These are phyloP conservation scores for Tragulus kanchil DNA, from an alignment of 2,113 vertebrate genomes.

Conservation along the genomic window DNA sequence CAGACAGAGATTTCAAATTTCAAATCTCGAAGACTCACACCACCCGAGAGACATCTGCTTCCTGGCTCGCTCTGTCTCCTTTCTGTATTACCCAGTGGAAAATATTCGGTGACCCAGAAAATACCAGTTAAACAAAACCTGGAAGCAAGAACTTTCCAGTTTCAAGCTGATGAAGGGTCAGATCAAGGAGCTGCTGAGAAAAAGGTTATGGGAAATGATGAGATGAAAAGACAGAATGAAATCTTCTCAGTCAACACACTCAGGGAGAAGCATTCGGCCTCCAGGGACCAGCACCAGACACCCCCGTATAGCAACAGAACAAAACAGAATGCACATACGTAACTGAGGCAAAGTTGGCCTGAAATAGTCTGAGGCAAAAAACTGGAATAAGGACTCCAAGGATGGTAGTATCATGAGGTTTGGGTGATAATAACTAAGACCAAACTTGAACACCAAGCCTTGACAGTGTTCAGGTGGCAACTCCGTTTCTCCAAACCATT, in stretches of 20 bases:
- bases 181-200: conserved; percentile 17
- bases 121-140: conserved; percentile 55
- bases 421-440: neutral
- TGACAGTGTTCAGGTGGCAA: neutral
- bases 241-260: neutral
- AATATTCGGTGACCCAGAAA: conserved; percentile 7
- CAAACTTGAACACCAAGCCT: neutral
- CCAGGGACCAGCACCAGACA: neutral
- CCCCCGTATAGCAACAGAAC: neutral
- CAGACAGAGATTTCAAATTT: conserved; percentile 71
- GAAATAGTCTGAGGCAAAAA: neutral
- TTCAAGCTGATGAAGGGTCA: neutral
- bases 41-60: conserved; percentile 77
- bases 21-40: conserved; percentile 62
- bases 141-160: neutral
- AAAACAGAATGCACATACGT: no score
- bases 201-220: neutral
- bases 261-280: neutral
- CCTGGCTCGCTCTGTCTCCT: conserved; percentile 57
- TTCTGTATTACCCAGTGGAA: conserved; percentile 54
- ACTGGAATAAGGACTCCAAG: neutral
- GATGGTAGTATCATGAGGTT: neutral
- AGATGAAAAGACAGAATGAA: neutral
- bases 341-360: neutral
- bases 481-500: neutral